A percentile compares a stretch with the other conserved stretches of the same genome.
Conservation (phyloP, 2,113 vertebrate genomes). For the Megaptera novaeangliae region DNA sequence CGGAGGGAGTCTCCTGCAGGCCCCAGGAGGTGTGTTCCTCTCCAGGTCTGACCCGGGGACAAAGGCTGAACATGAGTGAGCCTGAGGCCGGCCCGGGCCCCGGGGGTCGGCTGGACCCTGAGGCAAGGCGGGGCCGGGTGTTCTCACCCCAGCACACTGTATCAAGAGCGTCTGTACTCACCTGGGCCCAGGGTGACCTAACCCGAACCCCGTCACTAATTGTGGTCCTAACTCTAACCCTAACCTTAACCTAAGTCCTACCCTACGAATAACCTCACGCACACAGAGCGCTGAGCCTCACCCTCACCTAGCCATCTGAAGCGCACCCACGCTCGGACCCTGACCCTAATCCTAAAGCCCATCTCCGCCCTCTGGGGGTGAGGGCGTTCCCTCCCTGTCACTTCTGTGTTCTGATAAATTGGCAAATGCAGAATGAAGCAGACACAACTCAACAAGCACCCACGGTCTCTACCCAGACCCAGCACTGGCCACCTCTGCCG, state of each 20-base stretch:
- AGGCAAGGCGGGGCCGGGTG: background rate
- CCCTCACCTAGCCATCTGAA: background rate
- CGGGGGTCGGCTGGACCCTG: background rate
- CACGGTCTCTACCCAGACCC: background rate
- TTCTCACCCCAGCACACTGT: background rate
- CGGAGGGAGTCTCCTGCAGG: background rate
- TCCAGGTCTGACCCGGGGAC: background rate
- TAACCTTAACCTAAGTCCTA: background rate
- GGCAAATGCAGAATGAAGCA: background rate
- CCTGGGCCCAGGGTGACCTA: too few species aligned
- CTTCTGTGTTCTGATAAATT: background rate
- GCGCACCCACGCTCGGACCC: fast-evolving
- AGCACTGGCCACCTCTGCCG: fast-evolving
- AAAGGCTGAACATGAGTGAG: background rate
- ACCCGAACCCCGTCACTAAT: background rate
- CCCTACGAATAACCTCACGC: background rate
- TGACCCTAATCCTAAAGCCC: background rate
- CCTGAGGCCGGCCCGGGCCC: background rate
- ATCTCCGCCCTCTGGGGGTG: background rate
- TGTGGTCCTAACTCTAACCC: background rate
- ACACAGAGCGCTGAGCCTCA: background rate
- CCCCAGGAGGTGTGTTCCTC: background rate
- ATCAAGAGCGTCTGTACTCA: background rate
- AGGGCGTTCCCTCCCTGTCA: background rate
- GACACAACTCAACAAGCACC: fast-evolving